phyloP scores from a whole-genome alignment of 2,113 vertebrate species.

The Myxocyprinus asiaticus region DNA sequence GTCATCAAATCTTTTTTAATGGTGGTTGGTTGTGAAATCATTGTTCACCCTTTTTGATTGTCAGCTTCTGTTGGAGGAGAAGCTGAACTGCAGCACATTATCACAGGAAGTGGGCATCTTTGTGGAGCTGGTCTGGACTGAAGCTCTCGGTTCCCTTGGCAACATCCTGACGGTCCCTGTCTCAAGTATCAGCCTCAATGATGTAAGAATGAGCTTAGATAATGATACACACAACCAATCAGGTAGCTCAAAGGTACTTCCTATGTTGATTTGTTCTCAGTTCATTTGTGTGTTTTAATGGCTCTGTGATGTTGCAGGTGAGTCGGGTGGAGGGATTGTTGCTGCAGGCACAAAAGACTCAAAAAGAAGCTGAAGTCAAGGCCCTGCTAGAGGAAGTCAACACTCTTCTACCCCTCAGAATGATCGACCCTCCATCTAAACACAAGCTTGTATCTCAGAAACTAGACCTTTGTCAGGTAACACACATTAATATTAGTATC shows the following conservation, averaged over 20 bases:
- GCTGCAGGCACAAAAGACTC: constrained; percentile 70
- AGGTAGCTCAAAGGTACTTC: background rate
- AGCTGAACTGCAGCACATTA: constrained; percentile 66
- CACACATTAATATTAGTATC: background rate
- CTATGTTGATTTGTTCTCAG: background rate
- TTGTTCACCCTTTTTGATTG: constrained; percentile 27
- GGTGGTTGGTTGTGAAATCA: background rate
- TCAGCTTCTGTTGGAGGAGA: constrained; percentile 83
- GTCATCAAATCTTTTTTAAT: background rate
- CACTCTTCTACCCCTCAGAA: constrained; percentile 68
- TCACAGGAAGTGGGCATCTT: constrained; percentile 79
- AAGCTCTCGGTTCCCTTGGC: constrained; percentile 77
- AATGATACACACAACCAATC: background rate
- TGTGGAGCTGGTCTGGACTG: constrained; percentile 84
- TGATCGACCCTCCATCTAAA: background rate
- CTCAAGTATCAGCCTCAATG: constrained; percentile 78
- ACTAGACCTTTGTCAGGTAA: constrained; percentile 86
- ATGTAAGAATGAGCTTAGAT: constrained; percentile 68
- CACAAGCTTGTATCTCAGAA: constrained; percentile 72
- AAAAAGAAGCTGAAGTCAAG: constrained; percentile 38
- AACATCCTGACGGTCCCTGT: constrained; percentile 68
- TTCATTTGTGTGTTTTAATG: constrained; percentile 7
- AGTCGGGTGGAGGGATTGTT: constrained; percentile 83
- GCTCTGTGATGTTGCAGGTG: constrained; percentile 66
- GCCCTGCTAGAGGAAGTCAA: constrained; percentile 73